These are phyloP conservation scores for Fringilla coelebs DNA, from an alignment of 2,797 vertebrate species.

Conservation along the genomic window DNA sequence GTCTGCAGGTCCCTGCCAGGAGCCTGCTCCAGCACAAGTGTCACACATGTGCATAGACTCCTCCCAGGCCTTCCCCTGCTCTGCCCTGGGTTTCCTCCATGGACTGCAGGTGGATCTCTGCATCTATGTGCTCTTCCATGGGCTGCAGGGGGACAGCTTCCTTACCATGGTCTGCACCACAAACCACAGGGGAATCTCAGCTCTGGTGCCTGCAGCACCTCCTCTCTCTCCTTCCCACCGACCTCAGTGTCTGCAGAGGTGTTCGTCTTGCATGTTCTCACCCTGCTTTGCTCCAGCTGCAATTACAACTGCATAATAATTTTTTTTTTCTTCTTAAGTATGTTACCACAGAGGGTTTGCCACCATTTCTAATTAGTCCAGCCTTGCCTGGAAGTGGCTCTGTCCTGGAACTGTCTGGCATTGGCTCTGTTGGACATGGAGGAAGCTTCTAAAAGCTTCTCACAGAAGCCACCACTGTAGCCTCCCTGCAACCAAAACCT, in stretches of 20 bases:
- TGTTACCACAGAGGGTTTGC: neutral
- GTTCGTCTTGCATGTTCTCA: neutral
- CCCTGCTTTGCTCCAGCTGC: neutral
- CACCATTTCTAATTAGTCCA: neutral
- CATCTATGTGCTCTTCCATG: neutral
- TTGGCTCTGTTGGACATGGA: neutral
- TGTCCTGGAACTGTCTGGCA: neutral
- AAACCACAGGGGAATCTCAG: neutral
- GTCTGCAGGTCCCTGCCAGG: neutral
- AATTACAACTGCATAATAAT: neutral
- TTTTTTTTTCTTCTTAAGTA: neutral
- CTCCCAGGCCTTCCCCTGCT: neutral
- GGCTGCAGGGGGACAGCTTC: neutral
- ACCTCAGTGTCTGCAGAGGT: neutral
- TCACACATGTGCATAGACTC: neutral
- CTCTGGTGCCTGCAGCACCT: accelerated
- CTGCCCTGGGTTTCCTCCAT: neutral
- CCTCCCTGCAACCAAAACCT: neutral
- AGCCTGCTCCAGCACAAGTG: accelerated
- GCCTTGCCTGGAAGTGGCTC: neutral
- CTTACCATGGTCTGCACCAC: accelerated
- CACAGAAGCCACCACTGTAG: neutral
- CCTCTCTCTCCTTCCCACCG: neutral
- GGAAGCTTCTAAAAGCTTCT: neutral
- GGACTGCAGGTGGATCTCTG: neutral